These are phyloP conservation scores for Bombycilla garrulus DNA, from an alignment of 2,113 vertebrate species.

Conservation along the genomic window DNA sequence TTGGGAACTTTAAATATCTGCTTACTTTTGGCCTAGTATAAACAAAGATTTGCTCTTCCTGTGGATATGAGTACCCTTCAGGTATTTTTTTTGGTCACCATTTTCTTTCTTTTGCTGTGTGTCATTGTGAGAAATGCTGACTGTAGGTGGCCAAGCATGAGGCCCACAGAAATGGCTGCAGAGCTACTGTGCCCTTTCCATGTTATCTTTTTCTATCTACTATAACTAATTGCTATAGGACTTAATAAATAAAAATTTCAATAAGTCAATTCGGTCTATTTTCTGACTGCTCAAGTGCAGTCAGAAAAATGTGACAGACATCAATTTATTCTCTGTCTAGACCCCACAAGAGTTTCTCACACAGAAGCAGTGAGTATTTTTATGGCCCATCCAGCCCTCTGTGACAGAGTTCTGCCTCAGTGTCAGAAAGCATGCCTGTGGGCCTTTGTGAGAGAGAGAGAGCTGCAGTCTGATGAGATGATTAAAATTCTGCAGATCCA, in stretches of 20 bases:
- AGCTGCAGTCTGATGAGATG: background rate
- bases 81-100: background rate
- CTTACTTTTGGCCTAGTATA: background rate
- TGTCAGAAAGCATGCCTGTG: background rate
- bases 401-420: background rate
- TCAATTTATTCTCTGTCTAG: background rate
- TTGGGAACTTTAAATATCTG: background rate
- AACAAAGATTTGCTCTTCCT: background rate
- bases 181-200: background rate
- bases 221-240: background rate
- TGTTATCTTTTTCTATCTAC: background rate
- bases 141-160: background rate
- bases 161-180: background rate
- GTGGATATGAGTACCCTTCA: background rate
- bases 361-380: background rate
- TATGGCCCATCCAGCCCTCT: background rate
- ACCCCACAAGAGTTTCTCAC: background rate
- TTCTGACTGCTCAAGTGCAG: background rate
- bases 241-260: background rate
- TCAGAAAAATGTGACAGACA: background rate
- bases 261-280: background rate
- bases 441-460: background rate
- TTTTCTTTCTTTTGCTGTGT: background rate
- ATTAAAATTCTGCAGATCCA: constrained; percentile 8
- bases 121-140: background rate